These are phyloP conservation scores for Cataglyphis livida DNA, from an alignment of 2,888 invertebrate species.

Conservation along the genomic window DNA sequence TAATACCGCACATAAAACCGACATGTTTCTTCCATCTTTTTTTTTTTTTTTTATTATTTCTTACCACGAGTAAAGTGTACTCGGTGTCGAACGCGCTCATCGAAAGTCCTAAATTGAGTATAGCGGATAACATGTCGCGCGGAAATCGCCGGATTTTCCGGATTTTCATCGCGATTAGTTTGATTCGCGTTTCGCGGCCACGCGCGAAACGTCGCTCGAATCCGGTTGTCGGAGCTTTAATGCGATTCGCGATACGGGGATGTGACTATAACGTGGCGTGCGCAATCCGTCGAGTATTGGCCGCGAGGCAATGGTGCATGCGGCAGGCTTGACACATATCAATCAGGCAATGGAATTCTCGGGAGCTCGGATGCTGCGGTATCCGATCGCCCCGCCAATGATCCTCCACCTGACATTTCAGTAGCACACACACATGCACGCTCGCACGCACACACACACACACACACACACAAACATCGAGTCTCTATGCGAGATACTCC, in stretches of 20 bases:
- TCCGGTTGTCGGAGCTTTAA: constrained; percentile 67
- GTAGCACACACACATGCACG: background rate
- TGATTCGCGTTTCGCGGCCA: constrained; percentile 40
- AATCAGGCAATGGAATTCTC: constrained; percentile 80
- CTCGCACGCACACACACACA: background rate
- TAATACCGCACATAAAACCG: background rate
- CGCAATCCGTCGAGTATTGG: constrained; percentile 67
- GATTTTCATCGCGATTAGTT: constrained; percentile 46
- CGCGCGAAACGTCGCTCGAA: constrained; percentile 47
- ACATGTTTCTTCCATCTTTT: background rate
- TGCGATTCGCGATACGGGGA: constrained; percentile 62
- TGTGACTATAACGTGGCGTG: constrained; percentile 67
- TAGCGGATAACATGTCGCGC: constrained; percentile 5
- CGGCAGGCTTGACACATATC: constrained; percentile 81
- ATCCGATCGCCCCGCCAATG: constrained; percentile 56
- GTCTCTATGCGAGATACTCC: background rate
- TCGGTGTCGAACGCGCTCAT: background rate
- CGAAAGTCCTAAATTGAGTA: constrained; percentile 9
- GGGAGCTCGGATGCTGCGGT: constrained; percentile 67
- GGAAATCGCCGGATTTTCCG: constrained; percentile 29
- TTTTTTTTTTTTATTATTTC: background rate
- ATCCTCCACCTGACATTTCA: constrained; percentile 54
- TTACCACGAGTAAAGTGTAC: background rate
- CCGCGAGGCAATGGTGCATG: constrained; percentile 76
- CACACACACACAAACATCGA: background rate